phyloP scores from a whole-genome alignment of 2,888 invertebrate genomes.

The Ophonus ardosiacus region DNA sequence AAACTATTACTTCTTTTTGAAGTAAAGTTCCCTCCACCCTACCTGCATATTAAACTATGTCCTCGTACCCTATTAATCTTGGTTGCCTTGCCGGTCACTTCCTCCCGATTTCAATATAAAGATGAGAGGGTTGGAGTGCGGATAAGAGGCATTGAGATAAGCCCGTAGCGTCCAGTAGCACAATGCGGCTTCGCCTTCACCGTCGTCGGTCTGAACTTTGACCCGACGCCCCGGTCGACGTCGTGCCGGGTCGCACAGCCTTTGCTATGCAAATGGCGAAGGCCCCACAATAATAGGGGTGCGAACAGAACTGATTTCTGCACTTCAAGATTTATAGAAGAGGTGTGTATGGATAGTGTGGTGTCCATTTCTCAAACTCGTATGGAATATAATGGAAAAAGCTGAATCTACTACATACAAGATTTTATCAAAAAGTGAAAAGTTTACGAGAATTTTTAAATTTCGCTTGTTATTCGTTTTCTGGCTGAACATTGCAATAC shows the following conservation, averaged over 20 bases:
- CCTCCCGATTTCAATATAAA: conserved; percentile 55
- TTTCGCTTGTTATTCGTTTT: too few species aligned
- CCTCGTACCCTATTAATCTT: conserved; percentile 17
- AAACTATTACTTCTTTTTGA: too few species aligned
- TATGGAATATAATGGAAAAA: too few species aligned
- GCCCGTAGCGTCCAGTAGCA: conserved; percentile 23
- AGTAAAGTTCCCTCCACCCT: background rate
- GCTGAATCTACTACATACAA: too few species aligned
- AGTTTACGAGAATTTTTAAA: too few species aligned
- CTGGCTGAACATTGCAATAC: too few species aligned
- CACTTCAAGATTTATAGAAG: background rate
- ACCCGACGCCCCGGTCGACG: conserved; percentile 32
- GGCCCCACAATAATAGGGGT: conserved; percentile 24
- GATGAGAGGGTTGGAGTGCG: conserved; percentile 50
- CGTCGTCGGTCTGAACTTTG: conserved; percentile 55
- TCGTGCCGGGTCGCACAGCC: conserved; percentile 22
- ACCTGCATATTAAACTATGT: conserved; percentile 9
- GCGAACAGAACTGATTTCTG: background rate
- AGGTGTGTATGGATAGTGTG: background rate
- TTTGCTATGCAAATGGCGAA: conserved; percentile 59
- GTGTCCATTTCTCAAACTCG: too few species aligned
- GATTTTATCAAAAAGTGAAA: too few species aligned
- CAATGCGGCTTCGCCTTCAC: conserved; percentile 11
- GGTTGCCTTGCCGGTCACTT: conserved; percentile 4
- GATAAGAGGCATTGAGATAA: conserved; percentile 49